Base-by-base conservation (phyloP, 2,113 vertebrate species). In the Eonycteris spelaea region DNA sequence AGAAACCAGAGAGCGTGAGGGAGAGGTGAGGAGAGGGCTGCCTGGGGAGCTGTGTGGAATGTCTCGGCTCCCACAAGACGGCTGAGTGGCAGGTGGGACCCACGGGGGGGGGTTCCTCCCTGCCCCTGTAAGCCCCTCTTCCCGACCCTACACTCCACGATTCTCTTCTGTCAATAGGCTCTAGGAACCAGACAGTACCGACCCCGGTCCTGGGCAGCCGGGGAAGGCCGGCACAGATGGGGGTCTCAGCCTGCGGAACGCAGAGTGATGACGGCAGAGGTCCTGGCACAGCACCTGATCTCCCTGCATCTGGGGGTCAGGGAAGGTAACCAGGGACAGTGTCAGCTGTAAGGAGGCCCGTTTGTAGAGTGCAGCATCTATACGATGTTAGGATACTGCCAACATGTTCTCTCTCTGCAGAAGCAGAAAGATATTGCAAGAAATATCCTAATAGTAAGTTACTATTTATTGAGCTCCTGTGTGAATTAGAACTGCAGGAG, bases 21-120 rank as follows among this genome's bases (percentile, higher is more conserved):
- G 13, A 18, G 9, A 16, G 61, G 75, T 3, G 40, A 88, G 59
- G 33, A n/a, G 59, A 38, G 13, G 78, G 61, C 11, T 11, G 19
- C 53, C 4, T 14, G 15, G 75, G 57, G 68, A 35, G 53, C 48
- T 24, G 14, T 38, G 59, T 16, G 71, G 73, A 35, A 80, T n/a
- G 45, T 74, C 78, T 73, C 13, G 4, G 77, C 77, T 48, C 33
- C 6, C 12, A 14, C 30, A 48, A 57, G 40, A 53, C 19, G 51
- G 10, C 28, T 2, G 7, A 22, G 63, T 33, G 33, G 30, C 19
- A 6, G 45, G 24, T 19, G 28, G 51, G 26, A 40, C 19, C 35
- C 21, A 26, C 2, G 0, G 5, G 0, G 5, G 57, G n/a, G 12
- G 30, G 1, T 43, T 45, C 24, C 22, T 86, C 73, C 6, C 40